These are phyloP conservation scores for Toxostoma redivivum DNA, from an alignment of 2,113 vertebrate species.

Conservation along the genomic window DNA sequence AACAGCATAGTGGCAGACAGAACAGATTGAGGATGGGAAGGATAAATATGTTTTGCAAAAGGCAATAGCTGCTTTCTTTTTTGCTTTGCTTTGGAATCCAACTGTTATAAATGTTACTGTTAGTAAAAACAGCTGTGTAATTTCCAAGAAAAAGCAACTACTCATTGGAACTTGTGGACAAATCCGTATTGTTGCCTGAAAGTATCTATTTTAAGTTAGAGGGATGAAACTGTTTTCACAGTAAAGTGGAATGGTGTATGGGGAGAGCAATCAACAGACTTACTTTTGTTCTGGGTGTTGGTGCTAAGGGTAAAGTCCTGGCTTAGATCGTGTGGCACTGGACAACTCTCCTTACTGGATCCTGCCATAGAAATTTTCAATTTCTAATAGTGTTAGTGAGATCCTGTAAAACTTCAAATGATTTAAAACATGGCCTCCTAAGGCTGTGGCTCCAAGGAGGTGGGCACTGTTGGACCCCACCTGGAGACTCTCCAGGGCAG, in stretches of 20 bases:
- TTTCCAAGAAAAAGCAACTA: neutral
- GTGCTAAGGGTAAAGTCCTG: neutral
- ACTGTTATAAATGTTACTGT: neutral
- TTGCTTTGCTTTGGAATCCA: neutral
- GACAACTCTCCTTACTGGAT: neutral
- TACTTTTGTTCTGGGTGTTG: neutral
- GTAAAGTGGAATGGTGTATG: neutral
- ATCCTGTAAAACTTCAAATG: neutral
- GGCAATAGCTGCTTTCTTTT: neutral
- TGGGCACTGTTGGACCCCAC: neutral
- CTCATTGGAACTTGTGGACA: neutral
- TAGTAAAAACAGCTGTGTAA: neutral
- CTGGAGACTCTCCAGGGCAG: neutral
- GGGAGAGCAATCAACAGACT: neutral
- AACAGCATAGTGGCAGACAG: neutral
- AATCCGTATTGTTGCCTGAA: neutral
- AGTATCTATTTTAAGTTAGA: neutral
- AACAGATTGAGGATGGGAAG: neutral
- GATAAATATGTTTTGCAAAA: neutral
- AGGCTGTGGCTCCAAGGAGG: neutral
- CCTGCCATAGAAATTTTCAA: neutral
- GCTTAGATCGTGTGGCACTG: neutral
- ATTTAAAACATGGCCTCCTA: neutral
- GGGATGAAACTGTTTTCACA: neutral
- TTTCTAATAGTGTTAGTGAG: neutral